Conservation (phyloP, 2,113 vertebrate genomes). For the Felis chaus region DNA sequence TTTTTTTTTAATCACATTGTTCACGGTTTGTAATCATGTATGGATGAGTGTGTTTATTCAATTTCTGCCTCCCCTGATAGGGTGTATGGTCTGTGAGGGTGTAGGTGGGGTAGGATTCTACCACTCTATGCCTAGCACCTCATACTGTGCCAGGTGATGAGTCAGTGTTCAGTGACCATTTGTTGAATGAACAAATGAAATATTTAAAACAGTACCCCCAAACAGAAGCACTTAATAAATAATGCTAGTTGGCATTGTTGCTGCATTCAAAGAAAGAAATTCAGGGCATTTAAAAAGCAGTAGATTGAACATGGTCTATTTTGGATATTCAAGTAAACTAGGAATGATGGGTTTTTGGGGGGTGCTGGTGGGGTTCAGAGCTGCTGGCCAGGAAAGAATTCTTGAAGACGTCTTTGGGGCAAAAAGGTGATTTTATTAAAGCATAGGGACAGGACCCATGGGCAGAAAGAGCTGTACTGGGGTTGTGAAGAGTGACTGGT, state of each 20-base stretch:
- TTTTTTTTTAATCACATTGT: not conserved
- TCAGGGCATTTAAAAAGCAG: not conserved
- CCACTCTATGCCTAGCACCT: not conserved
- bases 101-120: not conserved
- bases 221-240: not conserved
- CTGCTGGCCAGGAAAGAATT: too few relatives aligned
- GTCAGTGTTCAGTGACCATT: not conserved
- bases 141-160: not conserved
- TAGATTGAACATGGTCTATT: not conserved
- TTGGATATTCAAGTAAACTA: slow-evolving; percentile 28
- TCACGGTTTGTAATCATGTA: not conserved
- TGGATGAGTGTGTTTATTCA: not conserved
- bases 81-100: not conserved
- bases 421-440: too few relatives aligned
- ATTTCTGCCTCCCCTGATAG: not conserved
- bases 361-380: too few relatives aligned
- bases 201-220: slow-evolving; percentile 19
- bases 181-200: slow-evolving; percentile 16
- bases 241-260: not conserved
- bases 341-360: not conserved
- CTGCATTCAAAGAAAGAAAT: slow-evolving; percentile 29
- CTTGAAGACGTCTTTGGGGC: too few relatives aligned
- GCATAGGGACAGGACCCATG: too few relatives aligned
- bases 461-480: too few relatives aligned
- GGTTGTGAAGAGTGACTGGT: too few relatives aligned